Percentiles rank a stretch among this genome's conserved stretches.
Conservation (phyloP, 2,797 vertebrate species). For the Gymnopithys bicolor region DNA sequence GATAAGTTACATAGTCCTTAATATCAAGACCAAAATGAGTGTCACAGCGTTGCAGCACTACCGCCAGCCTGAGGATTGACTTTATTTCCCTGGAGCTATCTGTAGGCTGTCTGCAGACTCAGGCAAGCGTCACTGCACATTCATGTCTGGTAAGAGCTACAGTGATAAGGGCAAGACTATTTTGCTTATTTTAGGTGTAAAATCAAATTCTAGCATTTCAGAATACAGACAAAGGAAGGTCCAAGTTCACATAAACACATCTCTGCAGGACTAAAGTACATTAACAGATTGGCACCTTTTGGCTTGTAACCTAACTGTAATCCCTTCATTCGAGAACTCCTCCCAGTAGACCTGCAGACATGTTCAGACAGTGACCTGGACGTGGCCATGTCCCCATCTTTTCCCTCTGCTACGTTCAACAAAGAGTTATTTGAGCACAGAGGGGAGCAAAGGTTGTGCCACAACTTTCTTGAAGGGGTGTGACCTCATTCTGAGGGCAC, state of each 20-base stretch:
- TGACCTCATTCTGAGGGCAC: neutral
- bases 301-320: neutral
- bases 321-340: neutral
- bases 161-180: neutral
- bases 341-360: neutral
- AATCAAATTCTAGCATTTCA: neutral
- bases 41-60: neutral
- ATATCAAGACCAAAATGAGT: neutral
- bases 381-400: neutral
- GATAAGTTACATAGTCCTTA: neutral
- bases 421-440: neutral
- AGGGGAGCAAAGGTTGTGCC: neutral
- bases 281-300: neutral
- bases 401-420: neutral
- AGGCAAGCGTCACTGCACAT: neutral
- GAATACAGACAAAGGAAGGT: neutral
- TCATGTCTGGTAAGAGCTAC: neutral
- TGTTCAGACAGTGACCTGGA: neutral
- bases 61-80: neutral
- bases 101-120: neutral
- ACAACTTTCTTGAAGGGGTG: neutral
- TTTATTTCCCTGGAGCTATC: neutral
- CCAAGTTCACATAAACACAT: neutral
- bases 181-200: neutral
- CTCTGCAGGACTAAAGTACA: neutral